Conservation (phyloP, 2,888 invertebrate genomes). For the Drosophila robusta region DNA sequence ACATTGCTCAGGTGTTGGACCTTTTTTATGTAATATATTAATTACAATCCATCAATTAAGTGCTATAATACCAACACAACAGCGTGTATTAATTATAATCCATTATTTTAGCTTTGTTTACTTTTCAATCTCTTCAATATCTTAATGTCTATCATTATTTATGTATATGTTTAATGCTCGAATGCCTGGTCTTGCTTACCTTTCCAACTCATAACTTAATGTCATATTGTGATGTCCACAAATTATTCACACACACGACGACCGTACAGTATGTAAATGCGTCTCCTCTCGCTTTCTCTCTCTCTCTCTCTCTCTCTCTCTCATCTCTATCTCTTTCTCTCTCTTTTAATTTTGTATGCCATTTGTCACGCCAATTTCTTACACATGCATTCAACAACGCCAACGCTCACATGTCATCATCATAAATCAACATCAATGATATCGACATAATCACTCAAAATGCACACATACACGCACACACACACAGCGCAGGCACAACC, state of each 20-base stretch:
- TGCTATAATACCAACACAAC: no score
- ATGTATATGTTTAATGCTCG: conserved; percentile 6
- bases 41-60: no score
- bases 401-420: conserved; percentile 64
- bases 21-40: background rate
- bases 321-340: background rate
- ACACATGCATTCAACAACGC: conserved; percentile 29
- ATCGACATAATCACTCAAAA: conserved; percentile 81
- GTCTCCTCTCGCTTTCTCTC: conserved; percentile 1
- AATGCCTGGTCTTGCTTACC: background rate
- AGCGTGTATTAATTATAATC: conserved; percentile 4
- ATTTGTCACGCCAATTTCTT: conserved; percentile 59
- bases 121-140: background rate
- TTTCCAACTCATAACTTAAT: conserved; percentile 17
- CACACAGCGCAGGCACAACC: conserved; percentile 8
- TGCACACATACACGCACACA: conserved; percentile 30
- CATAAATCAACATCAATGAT: conserved; percentile 80
- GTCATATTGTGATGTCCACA: conserved; percentile 21
- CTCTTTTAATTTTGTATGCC: conserved; percentile 48
- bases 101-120: background rate
- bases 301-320: no score
- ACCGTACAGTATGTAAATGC: conserved; percentile 34
- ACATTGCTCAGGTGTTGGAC: conserved; percentile 8
- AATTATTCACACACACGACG: conserved; percentile 15
- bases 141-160: background rate